A percentile compares a stretch with the other conserved stretches of the same genome.
phyloP scores from a whole-genome alignment of 2,113 vertebrate species.

The Empidonax traillii region DNA sequence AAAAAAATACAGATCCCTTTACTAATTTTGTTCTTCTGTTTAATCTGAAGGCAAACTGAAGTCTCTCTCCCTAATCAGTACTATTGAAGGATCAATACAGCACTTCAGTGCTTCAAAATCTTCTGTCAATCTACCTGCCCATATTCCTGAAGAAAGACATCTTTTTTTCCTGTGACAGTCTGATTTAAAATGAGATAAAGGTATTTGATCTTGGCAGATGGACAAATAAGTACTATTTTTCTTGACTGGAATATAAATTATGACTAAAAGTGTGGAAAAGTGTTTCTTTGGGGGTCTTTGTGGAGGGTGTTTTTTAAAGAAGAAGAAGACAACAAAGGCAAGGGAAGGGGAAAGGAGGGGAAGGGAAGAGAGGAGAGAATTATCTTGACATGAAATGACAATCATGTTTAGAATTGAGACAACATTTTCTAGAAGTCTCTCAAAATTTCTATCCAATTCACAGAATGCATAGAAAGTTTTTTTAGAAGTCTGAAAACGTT shows the following conservation, averaged over 20 bases:
- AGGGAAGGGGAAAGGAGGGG: accelerated
- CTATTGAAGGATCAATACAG: neutral
- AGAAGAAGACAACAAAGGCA: neutral
- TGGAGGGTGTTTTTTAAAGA: neutral
- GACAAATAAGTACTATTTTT: neutral
- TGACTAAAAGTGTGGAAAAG: neutral
- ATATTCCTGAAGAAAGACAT: neutral
- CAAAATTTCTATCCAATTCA: neutral
- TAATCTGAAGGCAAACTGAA: neutral
- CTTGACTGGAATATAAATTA: slow-evolving; percentile 8
- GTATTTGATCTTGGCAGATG: slow-evolving; percentile 1
- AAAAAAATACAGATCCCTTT: neutral
- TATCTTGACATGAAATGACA: neutral
- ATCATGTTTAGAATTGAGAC: neutral
- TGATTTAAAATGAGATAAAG: slow-evolving; percentile 15
- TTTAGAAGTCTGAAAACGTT: neutral
- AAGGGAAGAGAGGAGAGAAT: no score
- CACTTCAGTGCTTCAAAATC: neutral
- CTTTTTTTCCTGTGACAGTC: slow-evolving; percentile 1
- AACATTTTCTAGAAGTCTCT: neutral
- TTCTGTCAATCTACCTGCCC: neutral
- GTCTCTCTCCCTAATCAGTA: neutral
- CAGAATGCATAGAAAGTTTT: neutral
- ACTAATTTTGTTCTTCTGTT: neutral
- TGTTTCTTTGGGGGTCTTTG: neutral